A percentile compares a stretch with the other conserved stretches of the same genome.
These are phyloP conservation scores for Drosophila infuscata DNA, from an alignment of 2,888 invertebrate genomes.

Conservation along the genomic window DNA sequence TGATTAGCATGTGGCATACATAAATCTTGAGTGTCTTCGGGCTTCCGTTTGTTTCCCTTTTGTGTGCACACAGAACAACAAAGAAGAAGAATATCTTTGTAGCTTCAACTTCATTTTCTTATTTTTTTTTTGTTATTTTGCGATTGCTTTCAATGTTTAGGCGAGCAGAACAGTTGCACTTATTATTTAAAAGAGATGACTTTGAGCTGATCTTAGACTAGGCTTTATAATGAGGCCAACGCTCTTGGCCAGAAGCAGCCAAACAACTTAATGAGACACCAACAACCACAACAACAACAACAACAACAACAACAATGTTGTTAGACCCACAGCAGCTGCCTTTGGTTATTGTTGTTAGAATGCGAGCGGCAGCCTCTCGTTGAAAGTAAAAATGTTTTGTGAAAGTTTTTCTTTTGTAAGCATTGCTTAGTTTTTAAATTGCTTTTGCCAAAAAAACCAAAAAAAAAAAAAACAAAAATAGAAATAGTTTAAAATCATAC, in stretches of 20 bases:
- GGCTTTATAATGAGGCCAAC: conserved; percentile 70
- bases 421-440: conserved; percentile 43
- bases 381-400: conserved; percentile 74
- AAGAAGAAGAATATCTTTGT: background rate
- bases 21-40: conserved; percentile 65
- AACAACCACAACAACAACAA: conserved; percentile 2
- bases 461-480: conserved; percentile 7
- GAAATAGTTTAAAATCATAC: conserved; percentile 21
- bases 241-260: conserved; percentile 71
- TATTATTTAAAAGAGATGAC: conserved; percentile 48
- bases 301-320: background rate
- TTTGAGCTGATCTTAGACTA: conserved; percentile 34
- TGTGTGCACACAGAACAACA: conserved; percentile 14
- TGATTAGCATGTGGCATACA: conserved; percentile 79
- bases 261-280: conserved; percentile 71
- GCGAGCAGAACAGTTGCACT: conserved; percentile 76
- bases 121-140: background rate
- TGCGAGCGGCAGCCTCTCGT: conserved; percentile 68
- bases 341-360: conserved; percentile 64
- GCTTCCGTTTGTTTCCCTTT: conserved; percentile 79
- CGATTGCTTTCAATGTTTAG: conserved; percentile 56
- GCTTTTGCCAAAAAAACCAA: conserved; percentile 67
- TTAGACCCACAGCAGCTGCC: conserved; percentile 27
- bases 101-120: background rate
- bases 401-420: conserved; percentile 63